These are phyloP conservation scores for Pseudochirops cupreus DNA, from an alignment of 2,797 vertebrate species.

Conservation along the genomic window DNA sequence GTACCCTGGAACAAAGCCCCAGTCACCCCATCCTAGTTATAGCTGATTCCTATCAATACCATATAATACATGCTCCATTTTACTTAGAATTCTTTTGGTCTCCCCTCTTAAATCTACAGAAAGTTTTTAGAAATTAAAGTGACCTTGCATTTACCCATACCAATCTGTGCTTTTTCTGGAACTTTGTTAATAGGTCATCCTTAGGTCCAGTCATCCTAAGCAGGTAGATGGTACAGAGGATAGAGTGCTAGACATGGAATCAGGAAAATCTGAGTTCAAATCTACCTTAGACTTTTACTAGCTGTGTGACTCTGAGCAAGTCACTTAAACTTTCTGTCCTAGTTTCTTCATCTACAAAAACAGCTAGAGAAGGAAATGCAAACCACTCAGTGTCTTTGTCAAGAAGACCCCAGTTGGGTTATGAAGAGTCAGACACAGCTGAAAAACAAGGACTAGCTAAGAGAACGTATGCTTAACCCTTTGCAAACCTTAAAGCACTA, in stretches of 20 bases:
- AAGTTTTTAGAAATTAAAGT: neutral
- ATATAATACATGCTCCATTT: neutral
- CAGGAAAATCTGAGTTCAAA: neutral
- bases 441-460: neutral
- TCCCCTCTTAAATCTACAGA: slow-evolving; percentile 7
- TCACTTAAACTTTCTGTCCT: neutral
- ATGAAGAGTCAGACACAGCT: neutral
- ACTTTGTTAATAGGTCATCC: neutral
- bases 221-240: neutral
- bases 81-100: slow-evolving; percentile 12
- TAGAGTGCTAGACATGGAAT: neutral
- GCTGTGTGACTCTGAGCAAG: neutral
- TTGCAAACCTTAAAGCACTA: neutral
- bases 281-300: neutral
- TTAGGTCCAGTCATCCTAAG: neutral
- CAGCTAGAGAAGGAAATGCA: neutral
- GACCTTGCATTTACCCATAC: neutral
- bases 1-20: neutral
- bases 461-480: neutral
- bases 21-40: neutral
- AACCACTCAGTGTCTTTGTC: neutral
- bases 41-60: neutral
- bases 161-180: neutral
- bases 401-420: neutral
- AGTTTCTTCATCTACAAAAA: neutral